A percentile compares a stretch with the other conserved stretches of the same genome.
phyloP scores from a whole-genome alignment of 2,888 invertebrate species.

The Schizotus pectinicornis region DNA sequence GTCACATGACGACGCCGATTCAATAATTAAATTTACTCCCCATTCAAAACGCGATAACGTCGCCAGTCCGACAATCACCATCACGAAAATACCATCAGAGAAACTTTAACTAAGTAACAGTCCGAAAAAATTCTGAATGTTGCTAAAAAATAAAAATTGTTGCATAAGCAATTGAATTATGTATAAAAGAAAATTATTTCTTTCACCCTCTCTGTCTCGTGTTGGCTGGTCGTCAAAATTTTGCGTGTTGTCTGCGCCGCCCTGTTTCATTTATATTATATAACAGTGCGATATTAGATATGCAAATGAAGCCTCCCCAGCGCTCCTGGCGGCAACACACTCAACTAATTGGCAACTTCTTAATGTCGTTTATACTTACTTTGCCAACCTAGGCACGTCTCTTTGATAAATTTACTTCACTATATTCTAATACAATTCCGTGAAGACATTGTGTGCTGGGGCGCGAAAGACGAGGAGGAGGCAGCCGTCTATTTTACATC shows the following conservation, averaged over 20 bases:
- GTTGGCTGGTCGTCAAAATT: neutral
- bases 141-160: too few species aligned
- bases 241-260: neutral
- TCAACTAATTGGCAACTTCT: conserved; percentile 61
- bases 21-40: neutral
- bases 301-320: conserved; percentile 54
- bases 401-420: conserved; percentile 59
- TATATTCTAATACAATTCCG: conserved; percentile 54
- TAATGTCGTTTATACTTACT: conserved; percentile 61
- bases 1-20: conserved; percentile 16
- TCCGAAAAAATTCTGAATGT: too few species aligned
- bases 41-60: neutral
- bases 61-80: too few species aligned
- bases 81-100: too few species aligned
- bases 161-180: too few species aligned
- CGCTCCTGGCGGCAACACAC: conserved; percentile 54
- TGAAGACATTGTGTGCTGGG: conserved; percentile 44
- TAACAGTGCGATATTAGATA: conserved; percentile 58
- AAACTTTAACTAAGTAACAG: too few species aligned
- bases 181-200: too few species aligned
- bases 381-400: conserved; percentile 59
- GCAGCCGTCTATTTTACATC: conserved; percentile 19
- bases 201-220: neutral
- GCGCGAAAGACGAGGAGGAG: conserved; percentile 30
- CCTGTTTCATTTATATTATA: conserved; percentile 56